Conservation (phyloP, 37 sponge, comb jelly and placozoan genomes). For the Bolinopsis microptera region DNA sequence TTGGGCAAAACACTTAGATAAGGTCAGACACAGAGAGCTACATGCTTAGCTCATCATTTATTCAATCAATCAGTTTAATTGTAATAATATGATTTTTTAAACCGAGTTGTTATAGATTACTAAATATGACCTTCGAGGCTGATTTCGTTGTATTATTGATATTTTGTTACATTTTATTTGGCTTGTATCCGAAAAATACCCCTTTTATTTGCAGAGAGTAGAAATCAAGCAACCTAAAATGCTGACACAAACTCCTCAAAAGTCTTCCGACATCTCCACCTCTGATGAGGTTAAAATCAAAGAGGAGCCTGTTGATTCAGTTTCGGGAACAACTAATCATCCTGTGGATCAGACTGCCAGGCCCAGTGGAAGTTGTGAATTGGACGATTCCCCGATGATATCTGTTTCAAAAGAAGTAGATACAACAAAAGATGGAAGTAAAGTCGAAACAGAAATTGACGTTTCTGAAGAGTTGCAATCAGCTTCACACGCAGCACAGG, state of each 20-base stretch:
- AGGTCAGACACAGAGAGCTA: too few relatives aligned
- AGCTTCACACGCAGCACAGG: background rate
- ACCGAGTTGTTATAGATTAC: too few relatives aligned
- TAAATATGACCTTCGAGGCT: too few relatives aligned
- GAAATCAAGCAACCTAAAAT: background rate
- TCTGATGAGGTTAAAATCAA: background rate
- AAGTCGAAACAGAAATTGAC: background rate
- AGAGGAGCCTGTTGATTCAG: background rate
- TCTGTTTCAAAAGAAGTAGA: background rate
- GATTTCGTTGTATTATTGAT: too few relatives aligned
- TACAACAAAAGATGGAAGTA: background rate
- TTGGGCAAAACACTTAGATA: constrained; percentile 13
- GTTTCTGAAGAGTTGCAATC: background rate
- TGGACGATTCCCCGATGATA: background rate
- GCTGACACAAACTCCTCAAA: background rate
- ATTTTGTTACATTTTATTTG: too few relatives aligned
- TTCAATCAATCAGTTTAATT: too few relatives aligned
- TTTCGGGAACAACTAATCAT: background rate
- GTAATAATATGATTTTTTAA: too few relatives aligned
- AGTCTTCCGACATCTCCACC: background rate
- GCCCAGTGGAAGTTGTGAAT: background rate
- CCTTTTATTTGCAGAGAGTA: too few relatives aligned
- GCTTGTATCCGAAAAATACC: too few relatives aligned
- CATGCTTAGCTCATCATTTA: too few relatives aligned
- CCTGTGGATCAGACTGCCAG: background rate